Base-by-base conservation (phyloP, 2,113 vertebrate genomes). In the Myrmecophaga tridactyla region DNA sequence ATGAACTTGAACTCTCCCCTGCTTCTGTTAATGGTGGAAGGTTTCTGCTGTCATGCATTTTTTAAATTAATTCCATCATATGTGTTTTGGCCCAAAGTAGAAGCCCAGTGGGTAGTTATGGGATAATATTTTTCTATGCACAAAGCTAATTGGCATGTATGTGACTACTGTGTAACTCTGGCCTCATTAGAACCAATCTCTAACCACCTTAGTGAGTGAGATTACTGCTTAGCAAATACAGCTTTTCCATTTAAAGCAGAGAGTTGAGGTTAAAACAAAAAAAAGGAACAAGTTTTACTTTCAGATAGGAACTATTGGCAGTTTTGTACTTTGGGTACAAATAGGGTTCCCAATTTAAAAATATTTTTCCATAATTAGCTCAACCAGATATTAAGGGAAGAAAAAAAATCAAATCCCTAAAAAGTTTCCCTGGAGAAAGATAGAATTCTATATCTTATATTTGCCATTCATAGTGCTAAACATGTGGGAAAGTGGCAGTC, bases 81-180 rank as follows among this genome's bases (percentile, higher is more conserved):
- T 3, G 13, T 85, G 63, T 95, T 96, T 72, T 84, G 70, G 27
- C 46, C 65, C 48, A 73, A 73, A 27, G 27, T 84, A 46, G 41
- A 86, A 89, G 90, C 34, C 31, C 90, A 87, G 41, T 46, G 18
- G 48, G 53, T 20, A 73, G 63, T 29, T 65, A 94, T 67, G 36
- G 60, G 60, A 85, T 81, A 83, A 80, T 85, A 53, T 75, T 93
- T 95, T 88, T 85, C 41, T 62, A 36, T 0, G 9, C 6, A 77
- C 82, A 63, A 94, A 90, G 43, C 31, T 96, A 96, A 95, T 95
- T 96, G 92, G 81, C 53, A 67, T 31, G 12, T 48, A 46, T 56
- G 27, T 31, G 7, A 65, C 60, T 93, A 69, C 53, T 94, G 46
- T 76, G 25, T 90, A 84, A 96, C 80, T 70, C 36, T 94, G 60